Conservation (phyloP, 2,797 vertebrate genomes). For the Gouania willdenowi region DNA sequence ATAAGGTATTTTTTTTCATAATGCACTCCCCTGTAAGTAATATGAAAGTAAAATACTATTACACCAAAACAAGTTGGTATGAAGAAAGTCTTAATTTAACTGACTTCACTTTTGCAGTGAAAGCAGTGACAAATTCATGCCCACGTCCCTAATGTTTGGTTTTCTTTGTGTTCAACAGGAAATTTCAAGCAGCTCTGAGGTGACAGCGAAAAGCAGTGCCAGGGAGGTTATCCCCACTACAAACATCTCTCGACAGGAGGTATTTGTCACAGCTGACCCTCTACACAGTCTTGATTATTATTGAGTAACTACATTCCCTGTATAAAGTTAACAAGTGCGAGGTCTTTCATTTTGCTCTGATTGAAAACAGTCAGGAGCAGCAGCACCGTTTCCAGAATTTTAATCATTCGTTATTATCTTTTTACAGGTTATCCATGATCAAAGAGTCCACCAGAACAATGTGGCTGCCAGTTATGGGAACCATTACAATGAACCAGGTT, state of each 20-base stretch:
- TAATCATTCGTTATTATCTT: constrained; percentile 23
- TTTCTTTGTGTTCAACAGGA: constrained; percentile 70
- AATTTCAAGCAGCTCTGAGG: constrained; percentile 75
- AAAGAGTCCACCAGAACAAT: constrained; percentile 65
- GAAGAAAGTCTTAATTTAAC: too few relatives aligned
- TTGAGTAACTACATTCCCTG: too few relatives aligned
- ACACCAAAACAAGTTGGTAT: too few relatives aligned
- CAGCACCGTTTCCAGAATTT: background rate
- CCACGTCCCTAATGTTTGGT: too few relatives aligned
- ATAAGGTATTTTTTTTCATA: too few relatives aligned
- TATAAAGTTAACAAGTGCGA: too few relatives aligned
- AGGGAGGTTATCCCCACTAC: constrained; percentile 66
- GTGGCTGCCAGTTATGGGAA: constrained; percentile 64
- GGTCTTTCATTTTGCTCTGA: background rate
- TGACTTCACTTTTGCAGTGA: too few relatives aligned
- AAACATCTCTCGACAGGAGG: constrained; percentile 77
- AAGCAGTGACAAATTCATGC: too few relatives aligned
- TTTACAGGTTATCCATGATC: constrained; percentile 66
- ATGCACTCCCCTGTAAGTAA: too few relatives aligned
- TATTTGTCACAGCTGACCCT: too few relatives aligned
- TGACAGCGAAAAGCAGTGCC: constrained; percentile 67
- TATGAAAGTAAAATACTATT: too few relatives aligned
- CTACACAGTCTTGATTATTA: too few relatives aligned
- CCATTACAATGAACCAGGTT: constrained; percentile 78
- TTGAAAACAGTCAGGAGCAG: constrained; percentile 18